phyloP scores from a whole-genome alignment of 2,797 vertebrate genomes.

The Poliocrania exsul region DNA sequence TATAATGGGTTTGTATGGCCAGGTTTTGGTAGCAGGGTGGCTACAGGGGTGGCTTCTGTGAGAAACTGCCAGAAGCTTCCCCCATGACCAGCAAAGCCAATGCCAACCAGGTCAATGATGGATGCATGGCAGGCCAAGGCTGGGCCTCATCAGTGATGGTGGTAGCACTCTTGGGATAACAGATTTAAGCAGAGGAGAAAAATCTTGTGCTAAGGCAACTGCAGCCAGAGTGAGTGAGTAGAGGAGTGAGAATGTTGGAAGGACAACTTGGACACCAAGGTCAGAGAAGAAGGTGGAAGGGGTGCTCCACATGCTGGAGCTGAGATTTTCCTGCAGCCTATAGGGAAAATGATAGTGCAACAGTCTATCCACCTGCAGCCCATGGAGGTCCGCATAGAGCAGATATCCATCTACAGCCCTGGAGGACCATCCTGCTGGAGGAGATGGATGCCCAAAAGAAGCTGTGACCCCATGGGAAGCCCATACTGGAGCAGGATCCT shows the following conservation, averaged over 20 bases:
- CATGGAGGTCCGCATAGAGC: accelerated
- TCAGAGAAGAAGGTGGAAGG: not conserved
- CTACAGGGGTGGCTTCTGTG: not conserved
- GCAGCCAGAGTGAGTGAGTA: not conserved
- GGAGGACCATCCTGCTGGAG: not conserved
- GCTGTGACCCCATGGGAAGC: not conserved
- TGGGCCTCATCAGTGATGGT: not conserved
- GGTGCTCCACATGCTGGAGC: accelerated
- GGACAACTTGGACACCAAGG: not conserved
- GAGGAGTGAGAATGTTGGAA: not conserved
- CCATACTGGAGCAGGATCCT: not conserved
- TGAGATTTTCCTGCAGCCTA: not conserved
- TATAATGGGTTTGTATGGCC: not conserved
- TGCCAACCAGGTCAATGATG: not conserved
- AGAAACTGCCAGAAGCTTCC: not conserved
- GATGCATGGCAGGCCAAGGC: not conserved
- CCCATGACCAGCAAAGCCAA: accelerated
- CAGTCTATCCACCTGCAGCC: not conserved
- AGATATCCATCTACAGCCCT: not conserved
- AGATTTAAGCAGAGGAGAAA: not conserved
- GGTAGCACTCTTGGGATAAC: not conserved
- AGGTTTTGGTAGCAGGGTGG: not conserved
- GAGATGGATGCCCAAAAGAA: not conserved
- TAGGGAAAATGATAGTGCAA: no score
- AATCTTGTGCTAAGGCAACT: accelerated